Evolutionary conservation across 2,888 invertebrate genomes (phyloP), one percentile per base, ranked within the genome.

Genomic region (Cetonia aurata): DNA sequence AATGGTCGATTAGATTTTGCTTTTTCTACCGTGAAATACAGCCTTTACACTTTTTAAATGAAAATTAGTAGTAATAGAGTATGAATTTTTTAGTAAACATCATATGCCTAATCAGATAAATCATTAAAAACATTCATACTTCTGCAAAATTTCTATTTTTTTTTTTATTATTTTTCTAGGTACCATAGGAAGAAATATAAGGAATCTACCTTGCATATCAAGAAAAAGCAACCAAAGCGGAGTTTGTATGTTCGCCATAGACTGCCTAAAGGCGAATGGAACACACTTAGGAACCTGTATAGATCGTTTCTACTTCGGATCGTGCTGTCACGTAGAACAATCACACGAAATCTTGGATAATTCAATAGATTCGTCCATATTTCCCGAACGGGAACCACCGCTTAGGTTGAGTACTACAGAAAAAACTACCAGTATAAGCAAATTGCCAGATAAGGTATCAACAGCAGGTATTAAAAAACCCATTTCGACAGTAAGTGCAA

Each of bases 171-270:
- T 85, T 85, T 83, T 90, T 88, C 79, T 88, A 90, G 93, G 93
- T 84, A 92, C 92, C 78, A 86, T 90, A 80, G 95, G 94, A 78
- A 91, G 96, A 80, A 95, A 96, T 84, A 96, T 96, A 82, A 89
- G 96, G 81, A 95, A 96, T 81, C 86, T 96, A 78, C 94, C 95
- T 33, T 96, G 96, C 85, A 91, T 95, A 82, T 94, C 94, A 70
- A 89, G 93, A 81, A 89, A 91, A 80, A 91, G 92, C 37, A 92
- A 91, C 42, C 90, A 93, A 76, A 92, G 92, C 73, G 96, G 96
- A 0, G 88, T 94, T 0, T 96, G 96, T 81, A 96, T 96, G 96
- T 96, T 96, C 82, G 96, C 96, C 72, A 95, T 95, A 84, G 94
- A 96, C 79, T 96, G 96, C 83, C 89, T 94, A 56, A 94, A 95